phyloP scores from a whole-genome alignment of 2,888 invertebrate genomes.

The Gerosis bhagava region DNA sequence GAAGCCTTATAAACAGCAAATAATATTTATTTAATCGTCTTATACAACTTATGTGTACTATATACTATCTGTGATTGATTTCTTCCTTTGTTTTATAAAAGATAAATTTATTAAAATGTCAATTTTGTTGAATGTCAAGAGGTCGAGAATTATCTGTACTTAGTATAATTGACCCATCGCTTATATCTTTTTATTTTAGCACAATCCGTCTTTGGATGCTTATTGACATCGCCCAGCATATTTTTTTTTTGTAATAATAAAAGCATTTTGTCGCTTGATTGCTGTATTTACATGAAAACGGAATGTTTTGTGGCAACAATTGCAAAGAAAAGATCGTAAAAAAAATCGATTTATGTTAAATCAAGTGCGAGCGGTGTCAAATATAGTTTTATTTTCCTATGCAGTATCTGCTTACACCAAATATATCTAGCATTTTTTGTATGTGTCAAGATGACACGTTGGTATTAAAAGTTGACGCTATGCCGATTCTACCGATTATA shows the following conservation, averaged over 20 bases:
- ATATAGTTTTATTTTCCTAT: conserved; percentile 35
- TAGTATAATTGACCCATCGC: conserved; percentile 56
- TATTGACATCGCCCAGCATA: conserved; percentile 19
- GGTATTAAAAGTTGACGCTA: conserved; percentile 32
- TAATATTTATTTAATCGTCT: too few relatives aligned
- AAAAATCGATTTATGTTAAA: too few relatives aligned
- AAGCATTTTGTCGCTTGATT: too few relatives aligned
- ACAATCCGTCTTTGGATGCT: conserved; percentile 52
- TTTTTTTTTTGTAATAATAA: neutral
- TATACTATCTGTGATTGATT: conserved; percentile 54
- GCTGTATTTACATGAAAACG: neutral
- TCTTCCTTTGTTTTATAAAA: conserved; percentile 40
- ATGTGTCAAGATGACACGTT: conserved; percentile 31
- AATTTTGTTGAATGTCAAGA: conserved; percentile 54
- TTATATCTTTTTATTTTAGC: conserved; percentile 46
- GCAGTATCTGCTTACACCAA: conserved; percentile 53
- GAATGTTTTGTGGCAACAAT: too few relatives aligned
- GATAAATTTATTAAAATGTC: conserved; percentile 39
- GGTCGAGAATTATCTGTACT: conserved; percentile 61
- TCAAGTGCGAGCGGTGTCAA: conserved; percentile 39
- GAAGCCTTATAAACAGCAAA: too few relatives aligned
- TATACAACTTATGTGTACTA: too few relatives aligned
- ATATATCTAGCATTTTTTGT: conserved; percentile 49
- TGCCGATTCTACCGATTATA: conserved; percentile 50
- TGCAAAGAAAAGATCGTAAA: too few relatives aligned